phyloP scores from a whole-genome alignment of 2,888 invertebrate species.

The Elegia similella region DNA sequence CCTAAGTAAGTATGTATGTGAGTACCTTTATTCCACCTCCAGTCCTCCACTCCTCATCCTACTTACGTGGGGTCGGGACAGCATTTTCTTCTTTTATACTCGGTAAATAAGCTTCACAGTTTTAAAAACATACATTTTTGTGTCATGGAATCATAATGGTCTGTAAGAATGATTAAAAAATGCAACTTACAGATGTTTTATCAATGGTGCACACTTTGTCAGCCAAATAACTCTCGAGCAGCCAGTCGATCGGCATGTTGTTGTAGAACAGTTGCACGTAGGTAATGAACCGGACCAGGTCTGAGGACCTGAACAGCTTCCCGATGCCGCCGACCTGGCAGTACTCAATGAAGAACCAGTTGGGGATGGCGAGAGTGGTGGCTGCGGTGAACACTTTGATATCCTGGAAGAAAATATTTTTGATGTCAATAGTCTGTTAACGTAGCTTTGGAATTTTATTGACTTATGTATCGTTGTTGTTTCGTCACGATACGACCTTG shows the following conservation, averaged over 20 bases:
- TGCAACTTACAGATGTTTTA: constrained; percentile 84
- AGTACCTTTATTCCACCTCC: too few relatives aligned
- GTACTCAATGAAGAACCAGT: constrained; percentile 96
- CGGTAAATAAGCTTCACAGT: too few relatives aligned
- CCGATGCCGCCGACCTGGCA: constrained; percentile 97
- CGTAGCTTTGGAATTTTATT: too few relatives aligned
- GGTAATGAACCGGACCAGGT: constrained; percentile 92
- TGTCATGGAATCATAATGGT: too few relatives aligned
- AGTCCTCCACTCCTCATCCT: too few relatives aligned
- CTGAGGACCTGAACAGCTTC: constrained; percentile 94
- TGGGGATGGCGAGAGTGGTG: constrained; percentile 67
- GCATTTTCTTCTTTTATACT: too few relatives aligned
- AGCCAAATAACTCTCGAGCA: constrained; percentile 93
- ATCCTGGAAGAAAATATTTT: constrained; percentile 44
- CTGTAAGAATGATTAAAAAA: too few relatives aligned
- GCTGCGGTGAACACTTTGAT: constrained; percentile 50
- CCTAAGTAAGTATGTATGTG: too few relatives aligned
- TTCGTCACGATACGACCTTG: too few relatives aligned
- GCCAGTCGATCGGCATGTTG: constrained; percentile 98
- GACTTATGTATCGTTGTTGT: too few relatives aligned
- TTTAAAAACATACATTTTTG: too few relatives aligned
- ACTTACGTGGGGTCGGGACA: too few relatives aligned
- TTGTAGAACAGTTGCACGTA: constrained; percentile 97
- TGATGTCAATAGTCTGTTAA: background rate
- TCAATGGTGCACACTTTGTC: constrained; percentile 94